These are phyloP conservation scores for Macrostomum lignano DNA, from an alignment of 1,140 invertebrate genomes.

Conservation along the genomic window DNA sequence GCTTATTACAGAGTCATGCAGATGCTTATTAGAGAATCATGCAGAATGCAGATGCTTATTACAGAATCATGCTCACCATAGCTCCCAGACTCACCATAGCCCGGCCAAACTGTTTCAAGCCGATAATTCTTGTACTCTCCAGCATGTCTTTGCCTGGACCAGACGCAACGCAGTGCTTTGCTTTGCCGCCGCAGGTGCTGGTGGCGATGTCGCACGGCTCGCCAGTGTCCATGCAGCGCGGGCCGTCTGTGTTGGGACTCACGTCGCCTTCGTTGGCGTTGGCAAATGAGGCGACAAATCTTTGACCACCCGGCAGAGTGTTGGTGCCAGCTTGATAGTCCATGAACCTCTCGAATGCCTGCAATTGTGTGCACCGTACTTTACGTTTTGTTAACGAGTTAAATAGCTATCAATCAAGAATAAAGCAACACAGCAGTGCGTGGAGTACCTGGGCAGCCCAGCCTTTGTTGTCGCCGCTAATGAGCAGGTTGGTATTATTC, in stretches of 20 bases:
- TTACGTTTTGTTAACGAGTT: too few relatives aligned
- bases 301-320: too few relatives aligned
- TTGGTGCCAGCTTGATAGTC: too few relatives aligned
- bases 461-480: conserved; percentile 71
- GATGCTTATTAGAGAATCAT: too few relatives aligned
- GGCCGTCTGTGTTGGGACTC: conserved; percentile 55
- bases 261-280: conserved; percentile 67
- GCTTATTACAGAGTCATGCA: too few relatives aligned
- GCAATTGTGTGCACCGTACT: too few relatives aligned
- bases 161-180: conserved; percentile 44
- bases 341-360: too few relatives aligned
- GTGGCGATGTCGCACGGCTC: conserved; percentile 40
- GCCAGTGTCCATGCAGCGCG: conserved; percentile 44
- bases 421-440: too few relatives aligned
- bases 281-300: conserved; percentile 61
- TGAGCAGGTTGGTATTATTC: conserved; percentile 65
- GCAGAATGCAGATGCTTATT: too few relatives aligned
- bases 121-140: conserved; percentile 66
- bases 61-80: too few relatives aligned
- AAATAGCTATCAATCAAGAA: too few relatives aligned
- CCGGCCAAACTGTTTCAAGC: conserved; percentile 40
- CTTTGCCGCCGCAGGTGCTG: conserved; percentile 41
- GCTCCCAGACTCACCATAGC: conserved; percentile 38
- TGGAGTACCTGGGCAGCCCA: conserved; percentile 51
- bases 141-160: conserved; percentile 58